phyloP scores from a whole-genome alignment of 1,140 invertebrate species.

The Wasmannia auropunctata region DNA sequence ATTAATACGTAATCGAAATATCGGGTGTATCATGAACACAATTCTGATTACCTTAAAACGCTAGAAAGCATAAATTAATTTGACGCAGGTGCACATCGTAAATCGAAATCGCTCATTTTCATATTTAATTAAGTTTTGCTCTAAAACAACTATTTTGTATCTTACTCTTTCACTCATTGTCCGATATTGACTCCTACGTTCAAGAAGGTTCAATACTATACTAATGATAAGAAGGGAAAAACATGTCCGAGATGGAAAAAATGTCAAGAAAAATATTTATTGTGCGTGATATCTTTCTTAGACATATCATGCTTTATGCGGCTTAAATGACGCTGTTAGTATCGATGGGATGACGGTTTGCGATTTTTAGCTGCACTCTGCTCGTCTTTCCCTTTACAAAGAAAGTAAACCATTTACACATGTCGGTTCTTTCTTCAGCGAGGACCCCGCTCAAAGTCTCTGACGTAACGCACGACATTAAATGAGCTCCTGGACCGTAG shows the following conservation, averaged over 20 bases:
- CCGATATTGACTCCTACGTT: background rate
- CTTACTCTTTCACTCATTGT: background rate
- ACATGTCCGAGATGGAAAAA: background rate
- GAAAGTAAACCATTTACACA: background rate
- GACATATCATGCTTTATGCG: background rate
- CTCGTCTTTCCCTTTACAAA: background rate
- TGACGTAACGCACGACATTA: constrained; percentile 73
- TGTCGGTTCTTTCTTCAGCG: constrained; percentile 18
- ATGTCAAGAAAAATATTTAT: background rate
- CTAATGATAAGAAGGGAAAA: background rate
- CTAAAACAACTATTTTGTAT: background rate
- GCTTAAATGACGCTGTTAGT: background rate
- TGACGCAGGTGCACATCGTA: background rate
- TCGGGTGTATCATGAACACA: background rate
- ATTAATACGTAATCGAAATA: background rate
- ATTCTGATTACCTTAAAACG: background rate
- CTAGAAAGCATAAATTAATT: background rate
- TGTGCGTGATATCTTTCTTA: background rate
- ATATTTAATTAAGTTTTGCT: background rate
- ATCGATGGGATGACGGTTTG: background rate
- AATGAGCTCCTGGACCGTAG: constrained; percentile 62
- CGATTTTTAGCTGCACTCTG: background rate
- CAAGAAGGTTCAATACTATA: background rate
- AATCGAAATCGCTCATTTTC: constrained; percentile 6
- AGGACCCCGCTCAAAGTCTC: constrained; percentile 21